Percentiles rank a stretch among this genome's conserved stretches.
These are phyloP conservation scores for Seira ritae DNA, from an alignment of 2,888 invertebrate genomes.

Conservation along the genomic window DNA sequence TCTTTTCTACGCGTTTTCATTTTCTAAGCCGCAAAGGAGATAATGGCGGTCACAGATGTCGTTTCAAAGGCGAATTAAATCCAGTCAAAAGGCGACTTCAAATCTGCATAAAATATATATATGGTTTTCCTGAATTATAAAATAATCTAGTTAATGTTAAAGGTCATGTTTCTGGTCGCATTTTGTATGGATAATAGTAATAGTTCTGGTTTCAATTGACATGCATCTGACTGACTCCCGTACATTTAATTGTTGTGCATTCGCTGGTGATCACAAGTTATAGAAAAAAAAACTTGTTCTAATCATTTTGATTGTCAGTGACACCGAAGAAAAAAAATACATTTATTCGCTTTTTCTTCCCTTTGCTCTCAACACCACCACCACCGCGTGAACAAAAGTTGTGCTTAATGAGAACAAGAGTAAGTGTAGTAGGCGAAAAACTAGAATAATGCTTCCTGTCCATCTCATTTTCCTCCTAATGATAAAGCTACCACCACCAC, in stretches of 20 bases:
- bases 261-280: slow-evolving; percentile 46
- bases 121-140: neutral
- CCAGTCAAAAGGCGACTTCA: no score
- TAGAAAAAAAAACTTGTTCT: slow-evolving; percentile 54
- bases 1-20: no score
- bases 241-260: slow-evolving; percentile 53
- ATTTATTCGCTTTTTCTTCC: slow-evolving; percentile 21
- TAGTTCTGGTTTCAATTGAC: slow-evolving; percentile 57
- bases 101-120: no score
- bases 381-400: neutral
- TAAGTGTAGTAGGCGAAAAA: slow-evolving; percentile 16
- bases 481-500: neutral
- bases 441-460: slow-evolving; percentile 52
- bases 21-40: no score
- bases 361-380: neutral
- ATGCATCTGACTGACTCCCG: slow-evolving; percentile 45
- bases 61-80: no score
- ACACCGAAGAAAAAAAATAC: slow-evolving; percentile 18
- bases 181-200: slow-evolving; percentile 50
- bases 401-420: slow-evolving; percentile 9
- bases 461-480: slow-evolving; percentile 18
- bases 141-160: slow-evolving; percentile 47
- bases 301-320: slow-evolving; percentile 56
- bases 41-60: no score
- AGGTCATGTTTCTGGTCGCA: slow-evolving; percentile 53